Evolutionary conservation across 1,140 invertebrate species (phyloP), one percentile per base, ranked within the genome.

Genomic region (Drosophila paulistorum): DNA sequence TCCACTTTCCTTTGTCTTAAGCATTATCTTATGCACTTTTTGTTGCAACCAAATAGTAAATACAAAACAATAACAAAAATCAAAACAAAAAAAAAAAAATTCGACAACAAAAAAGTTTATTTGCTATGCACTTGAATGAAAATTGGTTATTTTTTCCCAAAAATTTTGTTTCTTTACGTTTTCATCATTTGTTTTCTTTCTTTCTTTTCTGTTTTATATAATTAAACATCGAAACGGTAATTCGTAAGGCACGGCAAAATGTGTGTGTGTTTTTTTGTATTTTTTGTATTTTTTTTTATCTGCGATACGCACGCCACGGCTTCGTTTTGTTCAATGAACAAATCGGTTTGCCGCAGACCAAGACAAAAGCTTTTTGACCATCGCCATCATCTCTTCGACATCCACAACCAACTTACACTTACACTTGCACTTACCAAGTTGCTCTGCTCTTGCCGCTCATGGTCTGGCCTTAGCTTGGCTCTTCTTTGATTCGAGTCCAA

Each of bases 1-100:
- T 72, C 79, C 79, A 87, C 83, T 87, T 87, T 87, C 83, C 84
- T 83, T 87, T 87, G 84, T 89, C 66, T 79, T 68, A 83, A 80
- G 83, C 83, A 87, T 86, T 68, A 71, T 77, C 64, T 67, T 62
- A 73, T 39, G 37, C 67, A 51, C 68, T 74, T 66, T 58, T 68
- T 67, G 51, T 58, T 61, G 62, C 60, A 30, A n/a, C 14, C 45
- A 61, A 37, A 51, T 20, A 9, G 23, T 11, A 64, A 64, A 26
- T 48, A 65, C 10, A 2, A 65, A 54, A 39, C 60, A 41, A 58
- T 13, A 35, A 57, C 39, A 65, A 55, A 58, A 60, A 48, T 55
- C 60, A 66, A 23, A 64, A 61, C 63, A 59, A 62, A 35, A 65
- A 63, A n/a, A n/a, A 51, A 62, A 14, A 59, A 58, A 74, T 65